A percentile compares a stretch with the other conserved stretches of the same genome.
Evolutionary conservation across 2,113 vertebrate genomes (phyloP).

Genomic region (Siphamia tubifer): DNA sequence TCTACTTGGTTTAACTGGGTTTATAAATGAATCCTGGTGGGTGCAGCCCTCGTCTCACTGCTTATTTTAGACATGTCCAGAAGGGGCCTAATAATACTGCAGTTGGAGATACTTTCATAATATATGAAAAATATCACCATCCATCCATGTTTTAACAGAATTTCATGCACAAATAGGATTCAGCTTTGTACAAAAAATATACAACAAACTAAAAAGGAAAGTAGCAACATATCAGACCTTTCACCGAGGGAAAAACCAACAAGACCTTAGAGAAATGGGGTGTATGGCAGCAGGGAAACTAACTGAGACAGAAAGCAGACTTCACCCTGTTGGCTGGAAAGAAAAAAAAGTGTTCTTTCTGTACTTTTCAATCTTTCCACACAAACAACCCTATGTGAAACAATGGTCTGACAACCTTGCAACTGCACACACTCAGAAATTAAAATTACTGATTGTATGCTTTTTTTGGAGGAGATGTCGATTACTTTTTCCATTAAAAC

Average conservation of each 20-base stretch:
- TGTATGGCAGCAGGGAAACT: constrained; percentile 23
- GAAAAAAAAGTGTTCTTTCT: constrained; percentile 13
- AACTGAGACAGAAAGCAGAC: constrained; percentile 53
- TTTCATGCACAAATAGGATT: no score
- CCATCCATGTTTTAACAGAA: no score
- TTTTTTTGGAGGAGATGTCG: background rate
- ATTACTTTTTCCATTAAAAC: background rate
- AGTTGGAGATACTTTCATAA: no score
- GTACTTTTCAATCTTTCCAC: constrained; percentile 33
- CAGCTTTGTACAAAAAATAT: background rate
- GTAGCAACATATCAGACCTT: background rate
- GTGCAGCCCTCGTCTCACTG: background rate
- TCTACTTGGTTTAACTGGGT: no score
- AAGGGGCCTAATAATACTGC: background rate
- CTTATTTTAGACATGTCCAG: background rate
- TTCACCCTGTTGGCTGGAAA: background rate
- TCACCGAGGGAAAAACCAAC: background rate
- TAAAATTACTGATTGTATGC: constrained; percentile 1
- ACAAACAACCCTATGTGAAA: constrained; percentile 18
- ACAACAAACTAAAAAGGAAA: no score
- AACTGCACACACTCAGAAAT: constrained; percentile 2
- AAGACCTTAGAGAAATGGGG: constrained; percentile 18
- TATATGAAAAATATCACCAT: no score
- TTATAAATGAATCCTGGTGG: no score
- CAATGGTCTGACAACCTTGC: constrained; percentile 20